Percentiles rank a stretch among this genome's conserved stretches.
Conservation (phyloP, 2,113 vertebrate species). For the Pseudorasbora parva region DNA sequence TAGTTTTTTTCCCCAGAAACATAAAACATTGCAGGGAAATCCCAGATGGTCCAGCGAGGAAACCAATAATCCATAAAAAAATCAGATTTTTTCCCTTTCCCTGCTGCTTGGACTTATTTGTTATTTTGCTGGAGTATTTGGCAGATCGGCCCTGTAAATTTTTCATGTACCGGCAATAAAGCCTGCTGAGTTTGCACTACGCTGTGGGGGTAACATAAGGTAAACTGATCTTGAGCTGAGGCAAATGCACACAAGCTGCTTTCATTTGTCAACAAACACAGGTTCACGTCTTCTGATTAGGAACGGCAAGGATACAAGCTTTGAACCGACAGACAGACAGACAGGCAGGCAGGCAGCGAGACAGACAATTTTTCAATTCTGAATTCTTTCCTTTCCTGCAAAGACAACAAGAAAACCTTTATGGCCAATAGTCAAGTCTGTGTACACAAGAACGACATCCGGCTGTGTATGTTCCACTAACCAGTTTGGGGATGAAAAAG, state of each 20-base stretch:
- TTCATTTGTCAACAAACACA: conserved; percentile 33
- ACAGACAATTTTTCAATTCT: no score
- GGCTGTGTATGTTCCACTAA: neutral
- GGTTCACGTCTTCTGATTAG: neutral
- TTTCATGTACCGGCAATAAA: conserved; percentile 41
- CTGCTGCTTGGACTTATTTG: conserved; percentile 14
- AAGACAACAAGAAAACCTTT: neutral
- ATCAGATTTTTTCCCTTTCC: neutral
- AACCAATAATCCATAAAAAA: conserved; percentile 10
- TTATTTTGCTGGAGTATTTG: conserved; percentile 37
- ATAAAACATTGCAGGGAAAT: neutral
- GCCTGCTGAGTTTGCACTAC: conserved; percentile 43
- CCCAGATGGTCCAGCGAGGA: neutral
- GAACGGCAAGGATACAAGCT: neutral
- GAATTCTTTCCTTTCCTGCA: neutral
- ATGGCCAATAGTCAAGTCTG: neutral
- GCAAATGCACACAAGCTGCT: conserved; percentile 9
- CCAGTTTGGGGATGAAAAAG: neutral
- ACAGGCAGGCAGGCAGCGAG: neutral
- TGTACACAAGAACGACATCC: neutral
- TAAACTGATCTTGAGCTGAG: neutral
- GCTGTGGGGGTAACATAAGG: neutral
- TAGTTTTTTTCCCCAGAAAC: neutral
- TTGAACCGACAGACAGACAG: accelerated
- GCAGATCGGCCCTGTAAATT: conserved; percentile 39